Conservation (phyloP, 2,888 invertebrate species). For the Drosophila borborema region DNA sequence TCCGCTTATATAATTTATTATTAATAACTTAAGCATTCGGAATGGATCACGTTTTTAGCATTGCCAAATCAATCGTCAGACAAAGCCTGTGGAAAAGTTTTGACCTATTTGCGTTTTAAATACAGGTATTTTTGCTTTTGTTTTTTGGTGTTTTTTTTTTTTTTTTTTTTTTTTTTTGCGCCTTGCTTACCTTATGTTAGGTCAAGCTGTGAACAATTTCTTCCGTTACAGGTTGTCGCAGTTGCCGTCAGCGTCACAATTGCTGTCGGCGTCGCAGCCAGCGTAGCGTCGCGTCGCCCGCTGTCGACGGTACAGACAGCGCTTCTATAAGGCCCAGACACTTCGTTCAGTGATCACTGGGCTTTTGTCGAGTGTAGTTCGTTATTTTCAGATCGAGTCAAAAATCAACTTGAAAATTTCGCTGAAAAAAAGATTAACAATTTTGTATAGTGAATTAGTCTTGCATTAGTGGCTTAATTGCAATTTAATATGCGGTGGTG, state of each 20-base stretch:
- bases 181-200: constrained; percentile 66
- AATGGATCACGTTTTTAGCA: constrained; percentile 8
- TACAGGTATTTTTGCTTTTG: constrained; percentile 15
- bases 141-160: background rate
- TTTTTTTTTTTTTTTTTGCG: background rate
- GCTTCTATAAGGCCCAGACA: constrained; percentile 17
- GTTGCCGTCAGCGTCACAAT: constrained; percentile 7
- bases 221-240: constrained; percentile 33
- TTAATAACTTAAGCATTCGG: constrained; percentile 3
- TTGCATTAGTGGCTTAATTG: background rate
- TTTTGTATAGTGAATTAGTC: background rate
- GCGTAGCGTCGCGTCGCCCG: constrained; percentile 3
- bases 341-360: constrained; percentile 65
- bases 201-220: constrained; percentile 57
- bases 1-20: background rate
- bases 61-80: constrained; percentile 8
- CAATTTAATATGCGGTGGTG: constrained; percentile 10
- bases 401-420: background rate
- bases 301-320: constrained; percentile 14
- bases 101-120: constrained; percentile 9
- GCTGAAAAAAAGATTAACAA: constrained; percentile 27
- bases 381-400: constrained; percentile 2
- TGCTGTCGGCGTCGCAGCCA: constrained; percentile 6
- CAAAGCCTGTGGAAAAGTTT: constrained; percentile 7
- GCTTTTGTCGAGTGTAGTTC: constrained; percentile 66